Conservation (phyloP, 2,797 vertebrate species). For the Martes flavigula region DNA sequence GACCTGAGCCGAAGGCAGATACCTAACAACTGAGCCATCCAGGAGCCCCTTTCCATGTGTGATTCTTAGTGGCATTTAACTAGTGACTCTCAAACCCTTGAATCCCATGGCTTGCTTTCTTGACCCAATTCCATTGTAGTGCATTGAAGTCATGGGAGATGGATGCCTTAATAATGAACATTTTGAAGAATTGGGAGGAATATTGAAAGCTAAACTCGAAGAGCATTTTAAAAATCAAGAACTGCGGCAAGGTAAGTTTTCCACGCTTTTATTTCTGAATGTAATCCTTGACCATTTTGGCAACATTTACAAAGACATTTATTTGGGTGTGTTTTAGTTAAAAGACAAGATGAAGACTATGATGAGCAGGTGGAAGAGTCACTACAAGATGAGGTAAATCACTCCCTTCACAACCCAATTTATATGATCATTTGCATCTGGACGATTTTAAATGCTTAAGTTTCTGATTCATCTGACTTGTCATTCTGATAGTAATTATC, state of each 20-base stretch:
- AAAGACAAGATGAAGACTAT: constrained; percentile 99
- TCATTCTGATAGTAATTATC: not conserved
- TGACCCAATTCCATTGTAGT: constrained; percentile 83
- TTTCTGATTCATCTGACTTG: not conserved
- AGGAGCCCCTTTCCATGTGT: not conserved
- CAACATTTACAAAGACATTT: constrained; percentile 53
- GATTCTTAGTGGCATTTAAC: constrained; percentile 3
- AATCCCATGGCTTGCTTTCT: not conserved
- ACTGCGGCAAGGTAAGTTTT: constrained; percentile 92
- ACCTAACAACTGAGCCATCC: too few relatives aligned
- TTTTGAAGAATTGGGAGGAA: constrained; percentile 97
- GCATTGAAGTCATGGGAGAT: constrained; percentile 98
- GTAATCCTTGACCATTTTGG: not conserved
- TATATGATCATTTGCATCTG: not conserved
- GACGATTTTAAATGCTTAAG: not conserved
- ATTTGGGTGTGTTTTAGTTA: constrained; percentile 87
- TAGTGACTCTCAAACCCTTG: not conserved
- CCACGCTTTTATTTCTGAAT: not conserved
- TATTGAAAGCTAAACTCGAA: constrained; percentile 96
- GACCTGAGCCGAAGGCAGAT: too few relatives aligned
- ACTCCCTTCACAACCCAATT: not conserved
- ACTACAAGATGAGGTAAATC: constrained; percentile 95
- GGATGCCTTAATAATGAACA: constrained; percentile 98
- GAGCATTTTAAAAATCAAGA: constrained; percentile 99
- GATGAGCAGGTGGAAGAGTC: constrained; percentile 98